Evolutionary conservation across 2,888 invertebrate species (phyloP).

Genomic region (Rhorus exstirpatorius): DNA sequence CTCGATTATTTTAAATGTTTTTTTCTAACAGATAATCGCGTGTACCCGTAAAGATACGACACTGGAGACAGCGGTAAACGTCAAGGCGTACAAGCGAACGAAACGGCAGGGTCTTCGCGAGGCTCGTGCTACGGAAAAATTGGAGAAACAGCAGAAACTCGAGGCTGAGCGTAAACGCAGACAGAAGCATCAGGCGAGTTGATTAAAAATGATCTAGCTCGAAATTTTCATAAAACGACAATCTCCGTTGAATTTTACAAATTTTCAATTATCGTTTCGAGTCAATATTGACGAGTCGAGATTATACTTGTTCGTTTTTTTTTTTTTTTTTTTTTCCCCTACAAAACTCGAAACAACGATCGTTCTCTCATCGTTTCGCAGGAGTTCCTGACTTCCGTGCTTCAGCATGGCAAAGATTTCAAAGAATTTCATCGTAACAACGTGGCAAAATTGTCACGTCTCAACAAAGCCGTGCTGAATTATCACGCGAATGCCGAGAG

Average conservation of each 20-base stretch:
- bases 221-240: too few species aligned
- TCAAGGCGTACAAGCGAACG: constrained; percentile 98
- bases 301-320: constrained; percentile 25
- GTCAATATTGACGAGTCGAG: not conserved
- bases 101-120: constrained; percentile 98
- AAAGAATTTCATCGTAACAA: constrained; percentile 98
- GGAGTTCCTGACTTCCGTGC: constrained; percentile 97
- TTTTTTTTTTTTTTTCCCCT: constrained; percentile 32
- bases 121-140: constrained; percentile 98
- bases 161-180: constrained; percentile 98
- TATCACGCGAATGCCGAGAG: constrained; percentile 99
- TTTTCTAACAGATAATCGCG: constrained; percentile 91
- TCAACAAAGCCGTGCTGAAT: constrained; percentile 98
- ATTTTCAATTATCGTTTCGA: not conserved
- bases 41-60: constrained; percentile 98
- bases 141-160: constrained; percentile 99
- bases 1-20: too few species aligned
- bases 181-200: constrained; percentile 95
- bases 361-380: constrained; percentile 75
- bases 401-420: constrained; percentile 99
- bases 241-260: not conserved
- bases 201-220: not conserved
- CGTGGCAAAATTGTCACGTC: constrained; percentile 93
- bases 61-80: constrained; percentile 98
- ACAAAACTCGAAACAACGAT: constrained; percentile 3